These are phyloP conservation scores for Doryteuthis pealeii DNA, from an alignment of 1,140 invertebrate species.

Conservation along the genomic window DNA sequence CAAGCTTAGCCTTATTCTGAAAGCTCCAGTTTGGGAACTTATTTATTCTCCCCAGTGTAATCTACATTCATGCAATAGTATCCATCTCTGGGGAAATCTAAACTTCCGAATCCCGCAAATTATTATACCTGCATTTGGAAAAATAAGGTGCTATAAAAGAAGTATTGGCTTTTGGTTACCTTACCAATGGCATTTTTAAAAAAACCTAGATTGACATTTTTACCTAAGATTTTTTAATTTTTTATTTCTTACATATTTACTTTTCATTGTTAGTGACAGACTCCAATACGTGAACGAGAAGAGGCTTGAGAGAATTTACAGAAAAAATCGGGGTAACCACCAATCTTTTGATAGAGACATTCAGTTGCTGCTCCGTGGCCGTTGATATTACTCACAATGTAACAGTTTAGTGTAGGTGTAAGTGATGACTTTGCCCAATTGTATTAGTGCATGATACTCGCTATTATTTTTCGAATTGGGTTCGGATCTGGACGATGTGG, in stretches of 20 bases:
- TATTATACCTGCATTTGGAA: too few species aligned
- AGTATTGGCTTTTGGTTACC: too few species aligned
- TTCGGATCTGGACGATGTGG: conserved; percentile 90
- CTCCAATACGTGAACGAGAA: conserved; percentile 86
- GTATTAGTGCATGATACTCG: conserved; percentile 92
- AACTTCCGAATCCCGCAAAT: too few species aligned
- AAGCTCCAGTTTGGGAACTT: too few species aligned
- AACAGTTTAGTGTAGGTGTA: conserved; percentile 81
- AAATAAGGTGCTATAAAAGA: too few species aligned
- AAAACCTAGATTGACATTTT: too few species aligned
- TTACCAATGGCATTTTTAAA: too few species aligned
- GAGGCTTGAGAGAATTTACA: conserved; percentile 83
- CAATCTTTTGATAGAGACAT: conserved; percentile 87
- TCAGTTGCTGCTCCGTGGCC: conserved; percentile 88
- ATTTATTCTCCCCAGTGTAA: too few species aligned
- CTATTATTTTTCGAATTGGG: conserved; percentile 94
- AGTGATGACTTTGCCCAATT: conserved; percentile 85
- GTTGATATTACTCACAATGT: conserved; percentile 82
- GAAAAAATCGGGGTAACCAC: conserved; percentile 59
- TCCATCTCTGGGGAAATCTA: too few species aligned
- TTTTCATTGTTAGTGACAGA: conserved; percentile 67
- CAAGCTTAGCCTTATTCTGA: too few species aligned
- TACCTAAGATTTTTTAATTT: too few species aligned
- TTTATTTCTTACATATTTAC: neutral
- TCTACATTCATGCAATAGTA: too few species aligned